A percentile compares a stretch with the other conserved stretches of the same genome.
phyloP scores from a whole-genome alignment of 2,888 invertebrate species.

The Caenorhabditis uteleia region DNA sequence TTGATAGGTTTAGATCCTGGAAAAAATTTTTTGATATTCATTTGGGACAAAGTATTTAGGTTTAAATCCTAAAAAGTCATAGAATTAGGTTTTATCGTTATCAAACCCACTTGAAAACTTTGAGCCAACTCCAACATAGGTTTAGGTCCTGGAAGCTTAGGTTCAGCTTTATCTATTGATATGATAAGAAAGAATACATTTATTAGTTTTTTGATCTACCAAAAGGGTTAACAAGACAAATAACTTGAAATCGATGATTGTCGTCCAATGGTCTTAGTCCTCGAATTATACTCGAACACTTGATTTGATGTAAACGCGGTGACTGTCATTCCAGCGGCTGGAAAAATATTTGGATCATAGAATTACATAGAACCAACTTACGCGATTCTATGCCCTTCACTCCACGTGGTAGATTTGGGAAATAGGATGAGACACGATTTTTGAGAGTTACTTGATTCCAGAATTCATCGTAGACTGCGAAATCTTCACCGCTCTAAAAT shows the following conservation, averaged over 20 bases:
- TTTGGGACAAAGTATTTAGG: no score
- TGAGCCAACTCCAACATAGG: no score
- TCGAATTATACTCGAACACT: slow-evolving; percentile 46
- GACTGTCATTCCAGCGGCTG: slow-evolving; percentile 29
- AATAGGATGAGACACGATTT: slow-evolving; percentile 56
- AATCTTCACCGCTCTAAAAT: slow-evolving; percentile 54
- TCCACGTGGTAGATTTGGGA: slow-evolving; percentile 59
- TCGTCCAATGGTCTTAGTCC: slow-evolving; percentile 26
- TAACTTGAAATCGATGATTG: slow-evolving; percentile 28
- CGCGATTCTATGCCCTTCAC: slow-evolving; percentile 54
- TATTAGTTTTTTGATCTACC: no score
- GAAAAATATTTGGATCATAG: not conserved
- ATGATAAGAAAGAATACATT: no score
- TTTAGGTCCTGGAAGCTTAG: no score
- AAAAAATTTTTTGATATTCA: no score
- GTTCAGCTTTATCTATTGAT: no score
- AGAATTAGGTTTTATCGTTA: no score
- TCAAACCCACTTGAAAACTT: no score
- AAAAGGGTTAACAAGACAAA: slow-evolving; percentile 23
- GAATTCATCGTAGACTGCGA: slow-evolving; percentile 66
- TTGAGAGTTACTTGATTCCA: slow-evolving; percentile 64
- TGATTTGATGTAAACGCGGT: slow-evolving; percentile 40
- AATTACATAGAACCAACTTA: slow-evolving; percentile 10
- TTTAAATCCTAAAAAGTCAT: no score
- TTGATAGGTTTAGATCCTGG: no score